These are phyloP conservation scores for Procambarus clarkii DNA, from an alignment of 1,140 invertebrate species.

Conservation along the genomic window DNA sequence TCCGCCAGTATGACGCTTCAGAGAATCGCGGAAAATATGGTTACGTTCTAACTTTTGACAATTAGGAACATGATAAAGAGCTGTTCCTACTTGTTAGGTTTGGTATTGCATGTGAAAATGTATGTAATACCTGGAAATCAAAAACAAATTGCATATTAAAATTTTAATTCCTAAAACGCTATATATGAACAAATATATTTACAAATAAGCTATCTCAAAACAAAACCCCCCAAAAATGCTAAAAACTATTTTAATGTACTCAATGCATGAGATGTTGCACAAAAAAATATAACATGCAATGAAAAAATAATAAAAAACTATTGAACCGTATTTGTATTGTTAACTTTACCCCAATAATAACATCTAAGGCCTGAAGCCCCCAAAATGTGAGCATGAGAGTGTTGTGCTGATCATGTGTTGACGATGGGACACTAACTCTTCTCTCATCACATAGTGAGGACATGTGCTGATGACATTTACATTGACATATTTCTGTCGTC, in stretches of 20 bases:
- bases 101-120: neutral
- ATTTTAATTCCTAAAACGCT: neutral
- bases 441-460: no score
- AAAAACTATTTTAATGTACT: neutral
- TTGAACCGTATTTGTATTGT: neutral
- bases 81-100: neutral
- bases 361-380: no score
- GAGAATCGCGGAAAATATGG: conserved; percentile 20
- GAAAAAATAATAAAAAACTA: neutral
- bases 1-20: conserved; percentile 31
- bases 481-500: no score
- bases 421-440: no score
- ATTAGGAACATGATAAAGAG: neutral
- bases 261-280: neutral
- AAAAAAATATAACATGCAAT: neutral
- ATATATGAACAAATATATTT: neutral
- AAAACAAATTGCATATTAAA: neutral
- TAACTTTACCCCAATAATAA: neutral
- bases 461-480: no score
- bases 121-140: neutral
- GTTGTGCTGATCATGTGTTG: no score
- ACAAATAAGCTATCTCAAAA: neutral
- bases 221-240: neutral
- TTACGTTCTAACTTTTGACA: conserved; percentile 46
- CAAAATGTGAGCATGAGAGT: no score